These are phyloP conservation scores for Maniola hyperantus DNA, from an alignment of 2,888 invertebrate genomes.

Conservation along the genomic window DNA sequence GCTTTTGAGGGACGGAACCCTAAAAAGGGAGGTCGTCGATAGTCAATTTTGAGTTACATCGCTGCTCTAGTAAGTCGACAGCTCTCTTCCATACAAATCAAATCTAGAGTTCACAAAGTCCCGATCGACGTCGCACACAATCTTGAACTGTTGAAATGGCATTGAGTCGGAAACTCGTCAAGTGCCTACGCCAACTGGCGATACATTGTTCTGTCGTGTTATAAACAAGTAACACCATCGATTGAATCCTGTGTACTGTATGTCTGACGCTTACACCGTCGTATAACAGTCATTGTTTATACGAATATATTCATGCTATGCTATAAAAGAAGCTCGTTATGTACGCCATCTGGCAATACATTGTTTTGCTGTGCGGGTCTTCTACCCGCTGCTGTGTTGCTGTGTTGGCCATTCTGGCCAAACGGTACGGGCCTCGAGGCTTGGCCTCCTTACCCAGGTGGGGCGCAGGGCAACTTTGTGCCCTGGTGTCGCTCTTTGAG, in stretches of 20 bases:
- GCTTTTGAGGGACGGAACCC: too few species aligned
- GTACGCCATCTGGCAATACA: background rate
- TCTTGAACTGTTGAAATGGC: background rate
- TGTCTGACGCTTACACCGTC: background rate
- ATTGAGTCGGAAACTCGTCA: slow-evolving; percentile 3
- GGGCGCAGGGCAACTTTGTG: too few species aligned
- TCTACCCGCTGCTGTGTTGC: too few species aligned
- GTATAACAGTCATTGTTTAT: background rate
- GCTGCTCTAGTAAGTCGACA: too few species aligned
- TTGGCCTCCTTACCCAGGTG: too few species aligned
- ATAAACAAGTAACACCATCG: slow-evolving; percentile 15
- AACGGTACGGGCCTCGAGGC: too few species aligned
- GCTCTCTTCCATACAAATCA: background rate
- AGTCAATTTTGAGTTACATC: too few species aligned
- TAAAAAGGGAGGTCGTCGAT: too few species aligned
- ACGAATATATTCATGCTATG: too few species aligned
- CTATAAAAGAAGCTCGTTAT: background rate
- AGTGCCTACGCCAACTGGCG: background rate
- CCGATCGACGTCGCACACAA: background rate
- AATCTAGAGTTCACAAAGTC: slow-evolving; percentile 1
- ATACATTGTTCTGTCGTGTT: background rate
- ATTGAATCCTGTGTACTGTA: background rate
- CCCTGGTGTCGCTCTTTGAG: too few species aligned
- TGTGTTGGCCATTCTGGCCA: too few species aligned
- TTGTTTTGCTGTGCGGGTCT: background rate